phyloP scores from a whole-genome alignment of 2,888 invertebrate species.

The Agriopis aurantiaria region DNA sequence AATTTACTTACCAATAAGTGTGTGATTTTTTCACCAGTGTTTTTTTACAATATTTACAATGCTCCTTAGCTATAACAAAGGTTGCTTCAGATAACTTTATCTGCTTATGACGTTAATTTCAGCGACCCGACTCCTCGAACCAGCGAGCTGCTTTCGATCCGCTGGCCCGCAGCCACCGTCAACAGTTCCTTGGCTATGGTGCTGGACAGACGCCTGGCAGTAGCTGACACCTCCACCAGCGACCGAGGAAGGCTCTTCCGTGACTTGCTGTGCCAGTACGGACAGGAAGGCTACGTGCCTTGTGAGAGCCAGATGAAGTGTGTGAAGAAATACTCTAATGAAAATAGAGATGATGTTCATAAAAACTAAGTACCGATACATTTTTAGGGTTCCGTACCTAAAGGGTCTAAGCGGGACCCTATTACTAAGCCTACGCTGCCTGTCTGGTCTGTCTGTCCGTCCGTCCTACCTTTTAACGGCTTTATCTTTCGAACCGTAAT shows the following conservation, averaged over 20 bases:
- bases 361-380: no score
- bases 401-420: no score
- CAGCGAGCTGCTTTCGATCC: constrained; percentile 58
- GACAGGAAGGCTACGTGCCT: constrained; percentile 70
- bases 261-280: constrained; percentile 68
- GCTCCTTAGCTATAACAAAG: no score
- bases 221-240: constrained; percentile 51
- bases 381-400: no score
- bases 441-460: no score
- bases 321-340: neutral
- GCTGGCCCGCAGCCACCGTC: constrained; percentile 62
- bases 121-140: constrained; percentile 71
- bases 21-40: no score
- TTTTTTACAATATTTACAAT: no score
- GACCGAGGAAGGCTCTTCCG: constrained; percentile 59
- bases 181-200: constrained; percentile 61
- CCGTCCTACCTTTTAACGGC: no score
- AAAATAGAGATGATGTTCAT: neutral
- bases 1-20: no score
- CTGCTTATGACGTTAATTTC: constrained; percentile 40
- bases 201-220: constrained; percentile 54
- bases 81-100: no score
- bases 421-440: no score
- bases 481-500: no score
- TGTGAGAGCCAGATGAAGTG: constrained; percentile 66